phyloP scores from a whole-genome alignment of 2,888 invertebrate species.

The Apomyelois bistriatella region DNA sequence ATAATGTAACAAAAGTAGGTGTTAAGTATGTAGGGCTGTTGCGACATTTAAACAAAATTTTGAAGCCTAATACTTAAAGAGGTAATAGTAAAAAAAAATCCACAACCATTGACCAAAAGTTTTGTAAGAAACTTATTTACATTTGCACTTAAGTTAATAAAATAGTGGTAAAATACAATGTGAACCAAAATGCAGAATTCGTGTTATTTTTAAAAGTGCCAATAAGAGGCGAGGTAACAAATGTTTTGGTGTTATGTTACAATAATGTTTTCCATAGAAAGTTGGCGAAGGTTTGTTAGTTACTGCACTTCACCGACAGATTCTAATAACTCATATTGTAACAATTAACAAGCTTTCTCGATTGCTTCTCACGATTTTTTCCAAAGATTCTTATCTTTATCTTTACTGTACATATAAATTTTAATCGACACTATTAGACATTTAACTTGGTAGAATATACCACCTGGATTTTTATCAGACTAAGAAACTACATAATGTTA shows the following conservation, averaged over 20 bases:
- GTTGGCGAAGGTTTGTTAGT: not conserved
- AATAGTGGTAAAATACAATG: not conserved
- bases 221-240: slow-evolving; percentile 4
- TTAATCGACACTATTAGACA: too few species aligned
- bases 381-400: not conserved
- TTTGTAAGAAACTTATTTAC: not conserved
- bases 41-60: too few species aligned
- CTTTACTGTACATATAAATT: not conserved
- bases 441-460: too few species aligned
- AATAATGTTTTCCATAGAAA: slow-evolving; percentile 1
- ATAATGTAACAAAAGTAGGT: too few species aligned
- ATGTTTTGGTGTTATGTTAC: slow-evolving; percentile 2
- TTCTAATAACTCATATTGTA: slow-evolving; percentile 4
- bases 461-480: too few species aligned
- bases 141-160: not conserved
- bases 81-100: too few species aligned
- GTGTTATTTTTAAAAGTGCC: not conserved
- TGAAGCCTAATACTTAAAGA: too few species aligned
- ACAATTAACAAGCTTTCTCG: slow-evolving; percentile 1
- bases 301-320: not conserved
- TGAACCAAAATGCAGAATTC: not conserved
- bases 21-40: too few species aligned
- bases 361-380: slow-evolving; percentile 6
- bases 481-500: too few species aligned
- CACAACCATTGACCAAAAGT: not conserved